Conservation (phyloP, 2,888 invertebrate species). For the Metacarcinus magister region DNA sequence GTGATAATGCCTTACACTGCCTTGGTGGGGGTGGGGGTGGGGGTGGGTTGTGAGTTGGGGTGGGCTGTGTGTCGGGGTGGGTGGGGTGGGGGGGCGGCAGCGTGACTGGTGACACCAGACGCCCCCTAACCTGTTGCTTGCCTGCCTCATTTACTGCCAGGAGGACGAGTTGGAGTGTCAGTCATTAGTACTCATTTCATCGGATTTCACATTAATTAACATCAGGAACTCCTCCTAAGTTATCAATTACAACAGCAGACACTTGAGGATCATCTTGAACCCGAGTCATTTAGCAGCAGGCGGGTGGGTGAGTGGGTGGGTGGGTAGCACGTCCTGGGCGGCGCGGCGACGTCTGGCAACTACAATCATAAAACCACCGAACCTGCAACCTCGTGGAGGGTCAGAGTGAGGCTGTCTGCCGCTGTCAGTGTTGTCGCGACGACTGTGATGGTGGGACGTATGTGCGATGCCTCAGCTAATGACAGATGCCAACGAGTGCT, state of each 20-base stretch:
- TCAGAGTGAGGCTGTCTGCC: constrained; percentile 62
- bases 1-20: not conserved
- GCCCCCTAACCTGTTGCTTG: constrained; percentile 71
- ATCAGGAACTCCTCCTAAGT: not conserved
- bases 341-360: not conserved
- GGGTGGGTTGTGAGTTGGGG: not conserved
- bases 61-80: not conserved
- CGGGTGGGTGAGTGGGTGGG: not conserved
- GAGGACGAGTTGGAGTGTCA: not conserved
- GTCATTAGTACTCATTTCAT: not conserved
- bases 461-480: constrained; percentile 62
- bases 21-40: not conserved
- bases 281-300: not conserved
- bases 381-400: constrained; percentile 66
- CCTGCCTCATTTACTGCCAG: constrained; percentile 11
- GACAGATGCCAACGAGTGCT: constrained; percentile 41
- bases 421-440: constrained; percentile 67
- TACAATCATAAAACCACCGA: constrained; percentile 61
- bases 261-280: not conserved
- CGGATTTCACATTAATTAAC: not conserved
- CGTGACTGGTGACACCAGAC: constrained; percentile 58
- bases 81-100: not conserved
- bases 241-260: not conserved
- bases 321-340: not conserved
- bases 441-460: constrained; percentile 65